Evolutionary conservation across 1,140 invertebrate species (phyloP).

Genomic region (Atta colombica): DNA sequence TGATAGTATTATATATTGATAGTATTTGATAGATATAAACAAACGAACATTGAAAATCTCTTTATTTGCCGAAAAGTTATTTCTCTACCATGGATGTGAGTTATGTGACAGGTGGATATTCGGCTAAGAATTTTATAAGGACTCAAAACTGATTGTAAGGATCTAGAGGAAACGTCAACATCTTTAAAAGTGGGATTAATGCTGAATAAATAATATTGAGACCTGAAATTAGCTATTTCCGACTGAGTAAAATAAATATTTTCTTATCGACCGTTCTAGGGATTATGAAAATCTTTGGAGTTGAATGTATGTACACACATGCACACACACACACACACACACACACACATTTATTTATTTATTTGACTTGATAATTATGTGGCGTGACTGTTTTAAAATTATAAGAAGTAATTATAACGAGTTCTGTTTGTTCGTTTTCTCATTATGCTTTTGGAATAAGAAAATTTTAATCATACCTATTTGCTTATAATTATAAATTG

Average conservation of each 20-base stretch:
- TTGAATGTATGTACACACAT: background rate
- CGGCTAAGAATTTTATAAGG: conserved; percentile 56
- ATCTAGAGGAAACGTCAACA: conserved; percentile 73
- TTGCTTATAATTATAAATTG: conserved; percentile 16
- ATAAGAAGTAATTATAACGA: background rate
- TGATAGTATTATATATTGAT: no score
- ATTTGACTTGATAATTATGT: conserved; percentile 11
- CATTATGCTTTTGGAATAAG: background rate
- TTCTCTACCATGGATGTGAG: conserved; percentile 3
- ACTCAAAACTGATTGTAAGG: conserved; percentile 47
- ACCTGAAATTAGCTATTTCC: conserved; percentile 75
- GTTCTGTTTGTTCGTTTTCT: background rate
- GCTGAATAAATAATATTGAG: conserved; percentile 71
- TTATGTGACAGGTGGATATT: conserved; percentile 70
- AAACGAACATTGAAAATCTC: background rate
- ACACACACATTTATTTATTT: no score
- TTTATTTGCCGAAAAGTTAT: conserved; percentile 59
- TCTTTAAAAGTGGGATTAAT: conserved; percentile 66
- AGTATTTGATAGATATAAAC: no score
- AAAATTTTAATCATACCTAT: background rate
- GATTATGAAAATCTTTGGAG: conserved; percentile 72
- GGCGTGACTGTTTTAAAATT: background rate
- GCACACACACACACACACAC: no score
- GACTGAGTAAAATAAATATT: conserved; percentile 77
- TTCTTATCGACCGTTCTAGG: conserved; percentile 70